Evolutionary conservation across 2,113 vertebrate genomes (phyloP).

Genomic region (Corythoichthys haematopterus): DNA sequence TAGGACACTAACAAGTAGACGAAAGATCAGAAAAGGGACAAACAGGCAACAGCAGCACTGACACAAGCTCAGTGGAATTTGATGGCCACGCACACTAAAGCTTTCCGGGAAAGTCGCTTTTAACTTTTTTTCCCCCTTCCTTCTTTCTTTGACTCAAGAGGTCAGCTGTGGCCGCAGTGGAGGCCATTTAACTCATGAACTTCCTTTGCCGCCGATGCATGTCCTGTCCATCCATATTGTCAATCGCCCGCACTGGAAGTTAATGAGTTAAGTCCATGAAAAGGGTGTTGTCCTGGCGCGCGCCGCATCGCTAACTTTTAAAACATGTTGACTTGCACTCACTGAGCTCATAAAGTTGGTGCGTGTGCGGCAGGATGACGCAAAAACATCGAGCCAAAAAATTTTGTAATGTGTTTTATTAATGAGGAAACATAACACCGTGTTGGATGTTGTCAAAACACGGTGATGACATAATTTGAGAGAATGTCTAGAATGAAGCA

Average conservation of each 20-base stretch:
- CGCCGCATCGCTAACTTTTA: neutral
- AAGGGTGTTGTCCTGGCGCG: conserved; percentile 1
- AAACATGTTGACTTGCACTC: neutral
- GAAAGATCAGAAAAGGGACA: neutral
- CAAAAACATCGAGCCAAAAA: neutral
- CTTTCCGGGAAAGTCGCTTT: conserved; percentile 3
- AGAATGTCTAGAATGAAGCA: neutral
- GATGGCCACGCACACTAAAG: neutral
- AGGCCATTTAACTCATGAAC: neutral
- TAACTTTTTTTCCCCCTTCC: neutral
- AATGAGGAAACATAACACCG: no score
- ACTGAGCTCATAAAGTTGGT: neutral
- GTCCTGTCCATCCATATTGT: no score
- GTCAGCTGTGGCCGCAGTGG: neutral
- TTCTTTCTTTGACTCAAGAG: neutral
- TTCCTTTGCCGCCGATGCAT: no score
- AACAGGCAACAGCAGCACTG: conserved; percentile 14
- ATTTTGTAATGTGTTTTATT: neutral
- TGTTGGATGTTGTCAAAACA: no score
- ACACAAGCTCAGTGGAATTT: conserved; percentile 9
- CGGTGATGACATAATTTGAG: neutral
- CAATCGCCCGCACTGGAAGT: no score
- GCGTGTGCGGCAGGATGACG: neutral
- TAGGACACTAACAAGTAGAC: no score
- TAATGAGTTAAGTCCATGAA: neutral